Evolutionary conservation across 2,888 invertebrate genomes (phyloP).

Genomic region (Lasius platythorax): DNA sequence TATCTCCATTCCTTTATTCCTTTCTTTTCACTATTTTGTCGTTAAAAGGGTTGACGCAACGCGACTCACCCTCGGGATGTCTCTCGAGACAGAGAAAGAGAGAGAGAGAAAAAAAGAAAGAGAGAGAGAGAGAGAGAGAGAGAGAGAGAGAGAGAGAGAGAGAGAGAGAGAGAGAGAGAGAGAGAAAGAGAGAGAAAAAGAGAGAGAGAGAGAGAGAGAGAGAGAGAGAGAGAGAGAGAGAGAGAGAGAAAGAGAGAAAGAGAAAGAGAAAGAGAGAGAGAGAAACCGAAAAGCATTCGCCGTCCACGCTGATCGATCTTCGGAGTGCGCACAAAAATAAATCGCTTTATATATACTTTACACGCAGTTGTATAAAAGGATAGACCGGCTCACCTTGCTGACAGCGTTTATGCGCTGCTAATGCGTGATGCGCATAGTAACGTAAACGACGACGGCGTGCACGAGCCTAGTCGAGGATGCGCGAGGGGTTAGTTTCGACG

Average conservation of each 20-base stretch:
- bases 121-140: neutral
- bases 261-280: neutral
- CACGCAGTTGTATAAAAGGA: neutral
- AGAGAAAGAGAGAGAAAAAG: neutral
- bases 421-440: constrained; percentile 9
- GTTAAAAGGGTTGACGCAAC: neutral
- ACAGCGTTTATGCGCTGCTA: constrained; percentile 22
- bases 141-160: neutral
- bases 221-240: too few species aligned
- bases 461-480: constrained; percentile 9
- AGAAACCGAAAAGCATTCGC: constrained; percentile 6
- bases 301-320: constrained; percentile 43
- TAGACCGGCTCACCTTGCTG: constrained; percentile 2
- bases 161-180: neutral
- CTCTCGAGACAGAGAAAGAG: neutral
- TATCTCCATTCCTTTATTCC: too few species aligned
- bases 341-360: neutral
- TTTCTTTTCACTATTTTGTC: too few species aligned
- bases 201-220: neutral
- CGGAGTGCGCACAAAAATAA: constrained; percentile 42
- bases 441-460: constrained; percentile 53
- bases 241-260: neutral
- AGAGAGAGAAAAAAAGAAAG: neutral
- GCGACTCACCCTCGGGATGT: neutral
- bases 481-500: constrained; percentile 63